Evolutionary conservation across 2,113 vertebrate species (phyloP).

Genomic region (Hippolais icterina): DNA sequence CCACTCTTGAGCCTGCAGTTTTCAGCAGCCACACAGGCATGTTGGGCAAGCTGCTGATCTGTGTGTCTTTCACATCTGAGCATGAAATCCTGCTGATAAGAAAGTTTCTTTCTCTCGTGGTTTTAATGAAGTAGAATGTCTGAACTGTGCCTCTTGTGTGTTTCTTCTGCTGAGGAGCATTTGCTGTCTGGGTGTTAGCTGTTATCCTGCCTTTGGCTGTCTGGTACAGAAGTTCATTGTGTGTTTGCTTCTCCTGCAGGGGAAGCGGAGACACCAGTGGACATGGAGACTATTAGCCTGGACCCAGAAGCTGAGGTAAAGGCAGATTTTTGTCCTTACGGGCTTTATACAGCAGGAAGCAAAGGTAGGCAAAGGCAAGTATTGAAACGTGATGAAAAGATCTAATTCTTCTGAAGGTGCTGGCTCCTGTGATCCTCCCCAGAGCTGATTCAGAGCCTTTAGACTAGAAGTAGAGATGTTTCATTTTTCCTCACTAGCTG

Average conservation of each 20-base stretch:
- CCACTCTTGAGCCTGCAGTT: neutral
- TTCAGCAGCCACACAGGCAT: neutral
- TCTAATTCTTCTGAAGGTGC: neutral
- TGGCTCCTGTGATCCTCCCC: neutral
- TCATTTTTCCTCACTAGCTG: neutral
- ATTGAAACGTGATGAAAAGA: neutral
- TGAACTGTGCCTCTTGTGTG: neutral
- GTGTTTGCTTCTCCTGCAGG: conserved; percentile 62
- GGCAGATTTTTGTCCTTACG: neutral
- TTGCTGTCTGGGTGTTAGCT: neutral
- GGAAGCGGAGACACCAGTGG: conserved; percentile 91
- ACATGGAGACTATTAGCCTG: conserved; percentile 94
- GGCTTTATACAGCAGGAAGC: neutral
- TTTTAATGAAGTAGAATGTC: conserved; percentile 33
- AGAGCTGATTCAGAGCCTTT: neutral
- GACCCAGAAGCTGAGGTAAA: conserved; percentile 95
- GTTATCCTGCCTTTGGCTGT: neutral
- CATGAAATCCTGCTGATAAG: neutral
- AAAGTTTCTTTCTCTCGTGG: neutral
- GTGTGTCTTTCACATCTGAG: neutral
- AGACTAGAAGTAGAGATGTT: neutral
- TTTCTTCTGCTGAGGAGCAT: neutral
- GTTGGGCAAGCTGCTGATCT: neutral
- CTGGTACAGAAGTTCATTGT: neutral
- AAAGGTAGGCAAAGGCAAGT: neutral